Conservation (phyloP, 2,797 vertebrate species). For the Xenopus petersii region DNA sequence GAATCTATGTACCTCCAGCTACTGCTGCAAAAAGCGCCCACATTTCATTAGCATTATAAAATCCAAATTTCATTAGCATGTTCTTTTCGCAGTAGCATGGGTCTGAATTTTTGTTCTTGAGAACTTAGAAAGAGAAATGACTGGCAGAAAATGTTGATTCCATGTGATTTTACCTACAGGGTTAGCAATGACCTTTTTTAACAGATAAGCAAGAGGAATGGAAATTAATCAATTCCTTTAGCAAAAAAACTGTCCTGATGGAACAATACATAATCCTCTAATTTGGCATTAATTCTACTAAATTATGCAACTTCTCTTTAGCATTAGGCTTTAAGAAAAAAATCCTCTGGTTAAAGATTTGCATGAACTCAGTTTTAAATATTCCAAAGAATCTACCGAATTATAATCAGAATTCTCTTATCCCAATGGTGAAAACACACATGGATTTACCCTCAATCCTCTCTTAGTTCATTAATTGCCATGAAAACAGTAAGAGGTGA, state of each 20-base stretch:
- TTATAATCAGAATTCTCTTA: slow-evolving; percentile 18
- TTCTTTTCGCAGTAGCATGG: not conserved
- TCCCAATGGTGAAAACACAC: not conserved
- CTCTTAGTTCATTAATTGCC: slow-evolving; percentile 20
- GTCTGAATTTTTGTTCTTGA: not conserved
- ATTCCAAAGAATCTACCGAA: not conserved
- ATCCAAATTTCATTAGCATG: not conserved
- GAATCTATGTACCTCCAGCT: too few species aligned
- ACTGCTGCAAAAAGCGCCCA: too few species aligned
- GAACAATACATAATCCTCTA: not conserved
- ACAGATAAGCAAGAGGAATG: not conserved
- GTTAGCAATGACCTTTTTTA: not conserved
- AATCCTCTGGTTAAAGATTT: slow-evolving; percentile 6
- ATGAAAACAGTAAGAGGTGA: not conserved
- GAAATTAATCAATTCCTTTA: not conserved
- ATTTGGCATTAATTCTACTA: not conserved
- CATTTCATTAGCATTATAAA: not conserved
- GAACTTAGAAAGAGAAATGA: not conserved
- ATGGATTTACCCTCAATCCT: not conserved
- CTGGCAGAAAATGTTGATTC: not conserved
- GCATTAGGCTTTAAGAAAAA: slow-evolving; percentile 1
- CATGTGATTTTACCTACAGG: not conserved
- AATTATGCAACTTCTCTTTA: not conserved
- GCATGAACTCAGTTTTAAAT: not conserved
- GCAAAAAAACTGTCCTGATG: slow-evolving; percentile 11